These are phyloP conservation scores for Phaethon lepturus DNA, from an alignment of 2,113 vertebrate species.

Conservation along the genomic window DNA sequence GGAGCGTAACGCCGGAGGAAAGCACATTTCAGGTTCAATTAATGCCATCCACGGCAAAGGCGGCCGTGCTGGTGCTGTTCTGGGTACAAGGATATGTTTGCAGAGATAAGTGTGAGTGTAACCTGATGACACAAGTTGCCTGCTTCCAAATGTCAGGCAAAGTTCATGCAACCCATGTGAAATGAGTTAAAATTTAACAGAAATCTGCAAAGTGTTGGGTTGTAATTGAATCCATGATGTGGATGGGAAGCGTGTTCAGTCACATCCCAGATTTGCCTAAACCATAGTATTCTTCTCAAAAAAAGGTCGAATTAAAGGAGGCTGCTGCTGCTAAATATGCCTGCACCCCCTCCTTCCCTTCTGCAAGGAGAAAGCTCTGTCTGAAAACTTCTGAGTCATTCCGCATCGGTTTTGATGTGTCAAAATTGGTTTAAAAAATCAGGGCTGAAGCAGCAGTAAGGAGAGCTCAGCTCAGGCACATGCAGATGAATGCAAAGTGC, in stretches of 20 bases:
- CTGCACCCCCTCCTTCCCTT: neutral
- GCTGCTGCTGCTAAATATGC: neutral
- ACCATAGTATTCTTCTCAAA: neutral
- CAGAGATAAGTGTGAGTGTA: conserved; percentile 71
- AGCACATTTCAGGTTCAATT: conserved; percentile 58
- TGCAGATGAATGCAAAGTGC: neutral
- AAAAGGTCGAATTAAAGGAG: neutral
- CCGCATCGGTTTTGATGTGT: conserved; percentile 14
- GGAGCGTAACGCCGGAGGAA: neutral
- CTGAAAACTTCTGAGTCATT: conserved; percentile 35
- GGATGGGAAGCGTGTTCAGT: neutral
- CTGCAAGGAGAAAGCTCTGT: conserved; percentile 23
- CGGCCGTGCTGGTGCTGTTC: conserved; percentile 14
- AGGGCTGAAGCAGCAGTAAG: neutral
- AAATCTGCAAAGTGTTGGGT: conserved; percentile 39
- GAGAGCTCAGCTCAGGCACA: neutral
- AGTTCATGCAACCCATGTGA: conserved; percentile 73
- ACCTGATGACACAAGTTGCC: conserved; percentile 78
- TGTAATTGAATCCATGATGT: conserved; percentile 35
- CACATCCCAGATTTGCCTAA: conserved; percentile 34
- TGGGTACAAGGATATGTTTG: conserved; percentile 67
- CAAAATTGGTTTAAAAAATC: conserved; percentile 33
- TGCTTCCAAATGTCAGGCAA: conserved; percentile 75
- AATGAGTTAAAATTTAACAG: conserved; percentile 76
- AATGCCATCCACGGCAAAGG: neutral